phyloP scores from a whole-genome alignment of 2,888 invertebrate species.

The Athetis lepigone region DNA sequence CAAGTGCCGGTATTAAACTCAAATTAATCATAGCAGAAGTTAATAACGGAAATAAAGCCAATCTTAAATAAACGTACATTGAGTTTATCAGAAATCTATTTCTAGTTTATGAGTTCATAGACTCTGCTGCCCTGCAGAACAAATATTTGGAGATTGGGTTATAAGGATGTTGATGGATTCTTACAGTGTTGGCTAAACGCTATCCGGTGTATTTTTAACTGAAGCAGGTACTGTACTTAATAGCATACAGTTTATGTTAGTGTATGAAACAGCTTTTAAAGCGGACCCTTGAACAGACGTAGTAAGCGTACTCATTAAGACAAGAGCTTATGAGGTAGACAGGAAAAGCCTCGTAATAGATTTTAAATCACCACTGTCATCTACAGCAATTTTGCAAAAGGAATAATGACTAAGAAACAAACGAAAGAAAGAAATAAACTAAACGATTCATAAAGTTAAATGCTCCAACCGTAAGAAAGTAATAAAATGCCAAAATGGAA shows the following conservation, averaged over 20 bases:
- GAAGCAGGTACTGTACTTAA: conserved; percentile 11
- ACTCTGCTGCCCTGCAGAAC: conserved; percentile 54
- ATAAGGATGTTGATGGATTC: conserved; percentile 56
- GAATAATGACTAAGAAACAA: conserved; percentile 4
- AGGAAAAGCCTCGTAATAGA: background rate
- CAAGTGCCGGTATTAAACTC: background rate
- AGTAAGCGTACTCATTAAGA: background rate
- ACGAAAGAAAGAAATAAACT: background rate
- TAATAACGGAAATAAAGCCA: conserved; percentile 65
- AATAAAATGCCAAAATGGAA: conserved; percentile 46
- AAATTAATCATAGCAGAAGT: conserved; percentile 43
- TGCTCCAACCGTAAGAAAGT: conserved; percentile 25
- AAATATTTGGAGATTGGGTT: conserved; percentile 52
- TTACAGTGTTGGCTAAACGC: conserved; percentile 41
- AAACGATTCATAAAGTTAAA: conserved; percentile 25
- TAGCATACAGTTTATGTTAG: background rate
- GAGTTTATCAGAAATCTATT: conserved; percentile 68
- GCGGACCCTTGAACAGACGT: background rate
- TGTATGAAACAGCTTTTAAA: conserved; percentile 1
- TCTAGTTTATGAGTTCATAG: conserved; percentile 76
- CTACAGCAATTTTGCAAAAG: background rate
- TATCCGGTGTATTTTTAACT: conserved; percentile 36
- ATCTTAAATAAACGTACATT: conserved; percentile 45
- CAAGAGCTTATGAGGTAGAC: background rate
- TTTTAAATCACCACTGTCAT: background rate